phyloP scores from a whole-genome alignment of 2,113 vertebrate species.

The Macaca mulatta region DNA sequence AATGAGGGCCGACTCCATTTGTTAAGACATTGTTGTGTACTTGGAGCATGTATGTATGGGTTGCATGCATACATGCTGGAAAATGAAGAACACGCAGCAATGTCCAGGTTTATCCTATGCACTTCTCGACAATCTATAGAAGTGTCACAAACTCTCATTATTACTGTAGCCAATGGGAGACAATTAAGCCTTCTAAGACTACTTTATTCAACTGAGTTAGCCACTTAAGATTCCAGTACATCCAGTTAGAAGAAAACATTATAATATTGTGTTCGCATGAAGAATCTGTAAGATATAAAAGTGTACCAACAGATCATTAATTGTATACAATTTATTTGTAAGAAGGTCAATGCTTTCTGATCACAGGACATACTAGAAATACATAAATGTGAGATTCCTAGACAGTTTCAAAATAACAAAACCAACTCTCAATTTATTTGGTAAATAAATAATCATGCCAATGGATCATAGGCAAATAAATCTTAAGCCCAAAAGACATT shows the following conservation, averaged over 20 bases:
- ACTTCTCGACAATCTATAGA: not conserved
- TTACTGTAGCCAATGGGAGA: not conserved
- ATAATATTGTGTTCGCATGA: not conserved
- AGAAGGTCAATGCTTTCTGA: not conserved
- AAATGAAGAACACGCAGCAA: fast-evolving
- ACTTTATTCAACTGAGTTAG: slow-evolving; percentile 3
- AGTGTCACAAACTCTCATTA: not conserved
- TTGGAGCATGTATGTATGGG: not conserved
- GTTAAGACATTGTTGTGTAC: not conserved
- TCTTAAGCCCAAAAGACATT: slow-evolving; percentile 22
- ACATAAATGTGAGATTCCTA: slow-evolving; percentile 20
- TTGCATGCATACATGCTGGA: not conserved
- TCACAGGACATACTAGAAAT: slow-evolving; percentile 22
- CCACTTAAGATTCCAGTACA: not conserved
- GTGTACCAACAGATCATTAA: not conserved
- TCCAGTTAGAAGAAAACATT: not conserved
- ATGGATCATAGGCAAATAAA: slow-evolving; percentile 45
- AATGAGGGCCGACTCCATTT: not conserved
- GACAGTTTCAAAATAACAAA: slow-evolving; percentile 29
- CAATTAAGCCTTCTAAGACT: not conserved
- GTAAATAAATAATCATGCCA: slow-evolving; percentile 22
- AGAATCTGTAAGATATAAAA: not conserved
- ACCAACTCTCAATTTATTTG: not conserved
- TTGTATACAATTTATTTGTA: not conserved
- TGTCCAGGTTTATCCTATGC: not conserved